Evolutionary conservation across 53 echinoderm and acorn worm species (phyloP), one percentile per base, ranked within the genome.

Genomic region (Astropecten irregularis): DNA sequence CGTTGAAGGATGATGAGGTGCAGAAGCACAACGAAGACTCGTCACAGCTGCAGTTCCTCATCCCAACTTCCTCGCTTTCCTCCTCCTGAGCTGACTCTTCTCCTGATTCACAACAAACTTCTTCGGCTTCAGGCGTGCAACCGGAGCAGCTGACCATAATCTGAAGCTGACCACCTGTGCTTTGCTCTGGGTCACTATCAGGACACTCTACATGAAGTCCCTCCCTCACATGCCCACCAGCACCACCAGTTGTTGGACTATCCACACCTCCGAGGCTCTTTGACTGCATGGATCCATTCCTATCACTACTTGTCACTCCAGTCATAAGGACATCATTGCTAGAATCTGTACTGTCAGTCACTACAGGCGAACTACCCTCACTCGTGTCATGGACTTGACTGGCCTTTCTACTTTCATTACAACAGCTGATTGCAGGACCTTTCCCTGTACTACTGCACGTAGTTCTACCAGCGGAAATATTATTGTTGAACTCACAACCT

Each of bases 381-480:
- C 28, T 3, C 7, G 30, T 15, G 31, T 58, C 56, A 56, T 6
- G 13, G 11, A 8, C 0, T 58, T 28, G 30, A 58, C 32, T 49
- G 9, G n/a, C 34, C 8, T 32, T 34, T 6, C 20, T 26, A 0
- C 5, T 16, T 31, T 71, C 33, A 50, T 36, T n/a, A 71, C 51
- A 50, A 50, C 51, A 30, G 15, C 15, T 14, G 27, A 56, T 58
- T 76, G 76, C 27, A 13, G 40, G 0, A 3, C 44, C 18, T 39
- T 40, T 38, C 57, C 11, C 39, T 20, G 76, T 10, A 25, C 38
- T 35, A 54, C 31, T 30, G 29, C 30, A 64, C 31, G 67, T 73
- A 73, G n/a, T n/a, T n/a, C n/a, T n/a, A n/a, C 76, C 58, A 76
- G 57, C 39, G 76, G 76, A 76, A 57, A 76, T 39, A 34, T 76